A percentile compares a stretch with the other conserved stretches of the same genome.
Evolutionary conservation across 1,140 invertebrate species (phyloP).

Genomic region (Chymomyza costata): DNA sequence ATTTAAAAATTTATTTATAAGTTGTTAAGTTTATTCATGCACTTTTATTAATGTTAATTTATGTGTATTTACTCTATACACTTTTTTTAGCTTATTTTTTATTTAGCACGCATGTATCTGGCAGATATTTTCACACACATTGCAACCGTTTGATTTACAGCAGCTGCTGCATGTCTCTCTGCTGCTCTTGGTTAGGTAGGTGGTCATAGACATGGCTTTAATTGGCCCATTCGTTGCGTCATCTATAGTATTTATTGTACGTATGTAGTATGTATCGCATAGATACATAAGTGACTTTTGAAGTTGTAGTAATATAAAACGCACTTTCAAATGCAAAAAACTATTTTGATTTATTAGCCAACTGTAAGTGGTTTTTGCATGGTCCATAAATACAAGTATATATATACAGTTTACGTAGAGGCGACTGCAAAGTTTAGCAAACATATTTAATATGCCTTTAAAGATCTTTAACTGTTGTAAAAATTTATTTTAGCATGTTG

Average conservation of each 20-base stretch:
- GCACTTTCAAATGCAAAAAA: slow-evolving; percentile 51
- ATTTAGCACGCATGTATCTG: slow-evolving; percentile 49
- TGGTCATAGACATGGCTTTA: slow-evolving; percentile 34
- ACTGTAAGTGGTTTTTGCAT: too few species aligned
- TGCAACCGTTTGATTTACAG: slow-evolving; percentile 32
- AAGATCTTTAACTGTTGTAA: too few species aligned
- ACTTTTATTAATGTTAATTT: slow-evolving; percentile 65
- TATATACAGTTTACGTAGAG: too few species aligned
- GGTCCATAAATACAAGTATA: too few species aligned
- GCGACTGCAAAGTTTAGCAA: too few species aligned
- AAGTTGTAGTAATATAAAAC: slow-evolving; percentile 58
- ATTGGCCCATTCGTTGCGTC: slow-evolving; percentile 51
- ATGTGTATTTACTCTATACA: slow-evolving; percentile 54
- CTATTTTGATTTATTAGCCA: slow-evolving; percentile 68
- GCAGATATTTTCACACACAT: slow-evolving; percentile 30
- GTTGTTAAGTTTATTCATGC: slow-evolving; percentile 48
- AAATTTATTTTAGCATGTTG: too few species aligned
- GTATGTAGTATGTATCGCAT: slow-evolving; percentile 35
- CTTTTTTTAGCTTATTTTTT: too few species aligned
- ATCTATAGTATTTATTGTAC: slow-evolving; percentile 40
- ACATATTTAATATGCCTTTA: too few species aligned
- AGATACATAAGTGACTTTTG: slow-evolving; percentile 22
- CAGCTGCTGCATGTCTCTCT: slow-evolving; percentile 1
- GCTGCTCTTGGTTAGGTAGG: too few species aligned
- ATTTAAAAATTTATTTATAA: slow-evolving; percentile 55